Percentiles rank a stretch among this genome's conserved stretches.
phyloP scores from a whole-genome alignment of 2,113 vertebrate genomes.

The Gracilinanus agilis region DNA sequence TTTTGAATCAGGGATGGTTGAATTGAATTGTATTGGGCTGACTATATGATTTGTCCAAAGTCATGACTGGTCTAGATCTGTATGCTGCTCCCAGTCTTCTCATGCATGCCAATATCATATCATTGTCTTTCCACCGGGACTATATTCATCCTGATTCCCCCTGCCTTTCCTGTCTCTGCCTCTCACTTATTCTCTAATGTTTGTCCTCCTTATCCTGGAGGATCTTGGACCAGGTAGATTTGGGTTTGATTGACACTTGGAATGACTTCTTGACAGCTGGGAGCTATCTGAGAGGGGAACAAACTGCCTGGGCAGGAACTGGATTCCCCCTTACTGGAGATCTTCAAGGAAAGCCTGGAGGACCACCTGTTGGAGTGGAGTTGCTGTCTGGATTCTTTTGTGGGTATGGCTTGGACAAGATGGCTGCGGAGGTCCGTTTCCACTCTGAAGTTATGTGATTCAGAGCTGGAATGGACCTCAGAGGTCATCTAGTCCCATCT shows the following conservation, averaged over 20 bases:
- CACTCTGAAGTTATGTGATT: constrained; percentile 5
- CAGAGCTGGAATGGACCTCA: constrained; percentile 2
- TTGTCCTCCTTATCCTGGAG: neutral
- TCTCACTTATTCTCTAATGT: neutral
- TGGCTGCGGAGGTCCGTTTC: constrained; percentile 5
- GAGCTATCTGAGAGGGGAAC: neutral
- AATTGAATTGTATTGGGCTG: neutral
- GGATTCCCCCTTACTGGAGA: neutral
- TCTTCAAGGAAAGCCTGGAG: neutral
- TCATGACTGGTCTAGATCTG: neutral
- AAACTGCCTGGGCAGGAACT: neutral
- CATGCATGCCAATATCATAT: neutral
- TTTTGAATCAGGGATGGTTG: neutral
- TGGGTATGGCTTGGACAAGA: neutral
- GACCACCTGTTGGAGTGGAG: neutral
- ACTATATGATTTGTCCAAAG: neutral
- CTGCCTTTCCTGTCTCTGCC: neutral
- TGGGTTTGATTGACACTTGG: neutral
- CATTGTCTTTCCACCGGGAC: neutral
- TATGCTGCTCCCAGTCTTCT: neutral
- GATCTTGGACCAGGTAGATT: neutral
- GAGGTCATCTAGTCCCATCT: neutral
- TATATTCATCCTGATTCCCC: neutral
- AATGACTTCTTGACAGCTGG: neutral
- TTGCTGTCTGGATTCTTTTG: neutral